Evolutionary conservation across 2,797 vertebrate species (phyloP).

Genomic region (Periparus ater): DNA sequence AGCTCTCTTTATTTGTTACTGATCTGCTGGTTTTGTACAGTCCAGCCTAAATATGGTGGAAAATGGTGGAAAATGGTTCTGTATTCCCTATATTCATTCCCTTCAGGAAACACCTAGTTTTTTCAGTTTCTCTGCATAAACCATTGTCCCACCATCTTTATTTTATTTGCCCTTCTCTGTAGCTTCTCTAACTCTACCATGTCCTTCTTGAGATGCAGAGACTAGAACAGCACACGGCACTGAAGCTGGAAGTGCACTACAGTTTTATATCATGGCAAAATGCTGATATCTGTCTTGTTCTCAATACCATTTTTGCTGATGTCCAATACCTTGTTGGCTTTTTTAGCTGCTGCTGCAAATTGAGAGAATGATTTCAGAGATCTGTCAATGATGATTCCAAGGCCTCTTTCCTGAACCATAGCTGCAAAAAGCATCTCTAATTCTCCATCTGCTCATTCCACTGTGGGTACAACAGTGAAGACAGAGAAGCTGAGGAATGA

Average conservation of each 20-base stretch:
- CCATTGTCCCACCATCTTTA: not conserved
- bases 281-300: not conserved
- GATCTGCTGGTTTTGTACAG: not conserved
- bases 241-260: not conserved
- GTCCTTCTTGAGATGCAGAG: not conserved
- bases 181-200: not conserved
- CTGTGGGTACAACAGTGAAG: not conserved
- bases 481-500: not conserved
- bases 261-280: not conserved
- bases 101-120: not conserved
- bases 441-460: not conserved
- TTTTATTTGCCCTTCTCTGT: not conserved
- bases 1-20: not conserved
- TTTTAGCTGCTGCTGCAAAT: not conserved
- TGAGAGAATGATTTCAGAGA: not conserved
- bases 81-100: not conserved
- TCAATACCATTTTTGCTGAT: not conserved
- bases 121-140: not conserved
- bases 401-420: not conserved
- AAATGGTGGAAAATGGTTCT: not conserved
- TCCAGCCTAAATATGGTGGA: not conserved
- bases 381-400: not conserved
- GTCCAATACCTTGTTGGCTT: not conserved
- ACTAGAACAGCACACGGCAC: not conserved
- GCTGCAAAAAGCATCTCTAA: not conserved